A percentile compares a stretch with the other conserved stretches of the same genome.
phyloP scores from a whole-genome alignment of 2,888 invertebrate species.

The Rhagonycha fulva region DNA sequence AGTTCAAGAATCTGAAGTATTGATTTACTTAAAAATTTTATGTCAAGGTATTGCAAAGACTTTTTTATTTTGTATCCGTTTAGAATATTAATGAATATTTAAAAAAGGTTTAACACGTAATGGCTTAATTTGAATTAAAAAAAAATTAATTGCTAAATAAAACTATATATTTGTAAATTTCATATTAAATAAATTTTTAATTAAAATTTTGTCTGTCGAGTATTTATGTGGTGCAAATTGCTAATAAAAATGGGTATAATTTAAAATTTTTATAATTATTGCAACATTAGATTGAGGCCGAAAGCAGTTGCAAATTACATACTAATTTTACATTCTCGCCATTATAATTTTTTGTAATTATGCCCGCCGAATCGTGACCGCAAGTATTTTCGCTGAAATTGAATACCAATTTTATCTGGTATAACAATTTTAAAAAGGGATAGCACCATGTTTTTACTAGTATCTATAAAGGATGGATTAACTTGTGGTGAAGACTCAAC shows the following conservation, averaged over 20 bases:
- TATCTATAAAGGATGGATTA: neutral
- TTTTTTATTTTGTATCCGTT: neutral
- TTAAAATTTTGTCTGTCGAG: neutral
- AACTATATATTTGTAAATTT: neutral
- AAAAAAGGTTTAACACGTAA: neutral
- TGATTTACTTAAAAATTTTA: neutral
- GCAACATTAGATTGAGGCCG: neutral
- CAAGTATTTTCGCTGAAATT: conserved; percentile 25
- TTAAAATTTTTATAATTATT: neutral
- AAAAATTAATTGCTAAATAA: neutral
- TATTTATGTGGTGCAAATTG: neutral
- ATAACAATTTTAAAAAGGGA: conserved; percentile 3
- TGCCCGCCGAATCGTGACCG: conserved; percentile 40
- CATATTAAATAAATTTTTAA: neutral
- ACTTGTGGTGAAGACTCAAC: conserved; percentile 2
- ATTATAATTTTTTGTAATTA: conserved; percentile 42
- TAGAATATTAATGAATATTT: neutral
- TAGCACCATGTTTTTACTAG: neutral
- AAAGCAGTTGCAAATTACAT: conserved; percentile 38
- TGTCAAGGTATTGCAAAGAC: neutral
- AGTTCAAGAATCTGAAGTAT: neutral
- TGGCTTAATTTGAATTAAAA: neutral
- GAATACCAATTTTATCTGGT: conserved; percentile 21
- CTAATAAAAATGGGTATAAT: neutral
- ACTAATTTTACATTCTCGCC: conserved; percentile 34